Percentiles rank a stretch among this genome's conserved stretches.
phyloP scores from a whole-genome alignment of 2,888 invertebrate genomes.

The Teleiodes luculella region DNA sequence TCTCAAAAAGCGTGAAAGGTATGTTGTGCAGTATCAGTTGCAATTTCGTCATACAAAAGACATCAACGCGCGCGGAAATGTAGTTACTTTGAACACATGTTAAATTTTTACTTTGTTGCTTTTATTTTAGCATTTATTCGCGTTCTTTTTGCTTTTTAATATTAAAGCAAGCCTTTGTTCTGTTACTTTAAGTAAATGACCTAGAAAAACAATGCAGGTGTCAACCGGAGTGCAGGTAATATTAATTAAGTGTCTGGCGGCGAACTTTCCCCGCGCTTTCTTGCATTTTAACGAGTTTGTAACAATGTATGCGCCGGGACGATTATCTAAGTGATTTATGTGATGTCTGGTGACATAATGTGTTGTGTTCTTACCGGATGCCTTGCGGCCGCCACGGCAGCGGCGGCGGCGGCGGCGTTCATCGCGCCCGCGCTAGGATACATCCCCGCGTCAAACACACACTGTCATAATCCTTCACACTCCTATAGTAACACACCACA shows the following conservation, averaged over 20 bases:
- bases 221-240: conserved; percentile 7
- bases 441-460: conserved; percentile 82
- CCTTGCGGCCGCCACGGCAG: conserved; percentile 90
- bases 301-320: conserved; percentile 18
- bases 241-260: not conserved
- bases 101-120: not conserved
- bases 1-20: not conserved
- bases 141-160: not conserved
- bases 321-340: conserved; percentile 30
- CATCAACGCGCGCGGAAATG: conserved; percentile 12
- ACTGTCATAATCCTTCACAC: conserved; percentile 59
- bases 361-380: conserved; percentile 84
- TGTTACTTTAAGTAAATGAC: not conserved
- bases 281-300: conserved; percentile 24
- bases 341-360: conserved; percentile 25
- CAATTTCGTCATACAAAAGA: conserved; percentile 13
- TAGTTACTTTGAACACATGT: not conserved
- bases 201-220: conserved; percentile 1
- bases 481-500: conserved; percentile 62
- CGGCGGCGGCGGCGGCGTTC: conserved; percentile 91
- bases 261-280: conserved; percentile 27
- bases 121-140: no score
- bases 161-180: not conserved
- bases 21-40: not conserved
- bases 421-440: conserved; percentile 90